These are phyloP conservation scores for Panurus biarmicus DNA, from an alignment of 2,113 vertebrate genomes.

Conservation along the genomic window DNA sequence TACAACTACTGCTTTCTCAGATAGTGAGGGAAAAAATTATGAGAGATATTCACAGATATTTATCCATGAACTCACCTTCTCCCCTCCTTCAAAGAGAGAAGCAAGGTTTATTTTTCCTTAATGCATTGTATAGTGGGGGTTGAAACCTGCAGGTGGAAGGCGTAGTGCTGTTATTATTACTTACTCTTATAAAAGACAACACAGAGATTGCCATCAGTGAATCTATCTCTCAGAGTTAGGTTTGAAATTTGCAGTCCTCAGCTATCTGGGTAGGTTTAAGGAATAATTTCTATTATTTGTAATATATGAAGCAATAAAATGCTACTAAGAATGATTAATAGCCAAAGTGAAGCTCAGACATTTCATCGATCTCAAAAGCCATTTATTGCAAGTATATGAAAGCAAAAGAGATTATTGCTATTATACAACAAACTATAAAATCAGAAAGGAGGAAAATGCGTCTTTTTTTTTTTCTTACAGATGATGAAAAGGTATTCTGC, in stretches of 20 bases:
- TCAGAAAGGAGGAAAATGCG: constrained; percentile 21
- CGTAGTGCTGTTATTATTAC: constrained; percentile 4
- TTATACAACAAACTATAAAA: constrained; percentile 50
- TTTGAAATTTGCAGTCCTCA: constrained; percentile 35
- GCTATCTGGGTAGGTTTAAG: not conserved
- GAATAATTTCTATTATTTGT: constrained; percentile 17
- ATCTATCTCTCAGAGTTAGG: constrained; percentile 15
- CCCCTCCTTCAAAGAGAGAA: not conserved
- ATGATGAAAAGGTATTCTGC: not conserved
- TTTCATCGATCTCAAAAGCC: constrained; percentile 34
- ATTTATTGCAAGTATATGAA: constrained; percentile 40
- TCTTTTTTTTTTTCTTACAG: not conserved
- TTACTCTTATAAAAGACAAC: not conserved
- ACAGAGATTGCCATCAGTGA: not conserved
- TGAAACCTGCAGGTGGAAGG: constrained; percentile 21
- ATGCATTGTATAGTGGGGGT: not conserved
- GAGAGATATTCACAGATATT: not conserved
- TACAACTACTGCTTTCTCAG: not conserved
- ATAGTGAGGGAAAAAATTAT: not conserved
- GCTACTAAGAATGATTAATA: constrained; percentile 56
- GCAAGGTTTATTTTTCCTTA: constrained; percentile 10
- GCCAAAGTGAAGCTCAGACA: constrained; percentile 12
- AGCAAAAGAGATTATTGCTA: constrained; percentile 32
- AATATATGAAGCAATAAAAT: constrained; percentile 49
- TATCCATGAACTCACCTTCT: not conserved